A percentile compares a stretch with the other conserved stretches of the same genome.
Evolutionary conservation across 1,140 invertebrate species (phyloP).

Genomic region (Goniozus legneri): DNA sequence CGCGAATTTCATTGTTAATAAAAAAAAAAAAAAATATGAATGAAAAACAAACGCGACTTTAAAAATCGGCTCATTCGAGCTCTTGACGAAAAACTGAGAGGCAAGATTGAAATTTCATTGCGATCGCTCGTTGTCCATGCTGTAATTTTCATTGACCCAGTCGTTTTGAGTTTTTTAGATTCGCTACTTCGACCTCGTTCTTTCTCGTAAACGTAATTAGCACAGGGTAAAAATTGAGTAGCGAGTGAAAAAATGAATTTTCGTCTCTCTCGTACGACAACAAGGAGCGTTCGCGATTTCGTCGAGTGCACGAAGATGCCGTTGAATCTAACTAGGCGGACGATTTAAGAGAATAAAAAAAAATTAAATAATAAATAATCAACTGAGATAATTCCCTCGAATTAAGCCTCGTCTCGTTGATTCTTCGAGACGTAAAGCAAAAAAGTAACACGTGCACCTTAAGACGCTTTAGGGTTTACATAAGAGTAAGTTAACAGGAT

Average conservation of each 20-base stretch:
- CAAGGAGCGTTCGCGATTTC: too few species aligned
- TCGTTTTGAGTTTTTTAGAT: background rate
- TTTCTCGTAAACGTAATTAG: too few species aligned
- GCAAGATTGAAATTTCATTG: background rate
- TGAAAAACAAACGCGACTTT: background rate
- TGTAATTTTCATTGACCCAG: background rate
- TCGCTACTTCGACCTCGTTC: too few species aligned
- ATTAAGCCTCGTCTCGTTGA: conserved; percentile 47
- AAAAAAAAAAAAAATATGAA: background rate
- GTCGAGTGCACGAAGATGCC: conserved; percentile 48
- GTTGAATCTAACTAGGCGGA: conserved; percentile 23
- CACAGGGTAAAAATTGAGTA: too few species aligned
- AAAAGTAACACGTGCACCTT: conserved; percentile 17
- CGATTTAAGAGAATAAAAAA: conserved; percentile 16
- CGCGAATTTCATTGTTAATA: too few species aligned
- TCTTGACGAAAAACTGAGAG: conserved; percentile 38
- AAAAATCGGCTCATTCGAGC: conserved; percentile 36
- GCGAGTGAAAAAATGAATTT: too few species aligned
- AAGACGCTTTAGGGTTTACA: conserved; percentile 20
- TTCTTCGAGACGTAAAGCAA: too few species aligned
- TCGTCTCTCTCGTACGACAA: too few species aligned
- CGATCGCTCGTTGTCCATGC: background rate
- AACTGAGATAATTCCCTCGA: conserved; percentile 22
- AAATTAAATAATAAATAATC: conserved; percentile 7
- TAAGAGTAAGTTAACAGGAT: too few species aligned